Percentiles rank a stretch among this genome's conserved stretches.
phyloP scores from a whole-genome alignment of 1,140 invertebrate species.

The Papilio dardanus region DNA sequence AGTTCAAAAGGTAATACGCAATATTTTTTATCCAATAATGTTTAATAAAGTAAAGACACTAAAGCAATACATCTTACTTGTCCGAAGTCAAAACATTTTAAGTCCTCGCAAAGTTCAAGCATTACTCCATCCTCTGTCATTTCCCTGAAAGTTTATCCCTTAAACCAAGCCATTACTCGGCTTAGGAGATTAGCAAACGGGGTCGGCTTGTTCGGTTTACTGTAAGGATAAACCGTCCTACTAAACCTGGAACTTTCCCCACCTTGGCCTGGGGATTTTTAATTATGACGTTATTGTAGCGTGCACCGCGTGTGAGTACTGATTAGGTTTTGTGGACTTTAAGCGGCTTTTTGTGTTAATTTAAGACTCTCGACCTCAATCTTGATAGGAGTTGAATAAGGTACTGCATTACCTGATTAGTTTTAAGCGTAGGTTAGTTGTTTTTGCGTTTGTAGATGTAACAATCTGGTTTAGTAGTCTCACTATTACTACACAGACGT shows the following conservation, averaged over 20 bases:
- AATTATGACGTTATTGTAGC: constrained; percentile 75
- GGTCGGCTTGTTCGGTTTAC: constrained; percentile 65
- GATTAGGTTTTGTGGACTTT: constrained; percentile 68
- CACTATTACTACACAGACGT: too few relatives aligned
- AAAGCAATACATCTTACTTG: constrained; percentile 29
- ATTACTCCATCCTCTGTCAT: constrained; percentile 32
- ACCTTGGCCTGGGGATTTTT: constrained; percentile 70
- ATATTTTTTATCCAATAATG: neutral
- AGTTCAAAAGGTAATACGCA: neutral
- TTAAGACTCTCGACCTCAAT: constrained; percentile 49
- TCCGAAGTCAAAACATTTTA: constrained; percentile 34
- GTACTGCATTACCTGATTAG: neutral
- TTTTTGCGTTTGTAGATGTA: neutral
- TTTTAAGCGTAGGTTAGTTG: neutral
- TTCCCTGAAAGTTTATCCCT: constrained; percentile 59
- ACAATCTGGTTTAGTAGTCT: neutral
- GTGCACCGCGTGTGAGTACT: constrained; percentile 61
- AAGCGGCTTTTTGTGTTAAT: constrained; percentile 62
- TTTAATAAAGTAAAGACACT: neutral
- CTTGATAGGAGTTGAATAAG: constrained; percentile 13
- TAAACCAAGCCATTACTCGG: constrained; percentile 58
- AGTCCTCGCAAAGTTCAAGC: constrained; percentile 33
- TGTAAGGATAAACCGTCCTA: constrained; percentile 57
- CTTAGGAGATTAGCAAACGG: constrained; percentile 70
- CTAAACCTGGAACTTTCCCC: constrained; percentile 56